Evolutionary conservation across 2,888 invertebrate genomes (phyloP), one percentile per base, ranked within the genome.

Genomic region (Pristionchus fissidentatus): DNA sequence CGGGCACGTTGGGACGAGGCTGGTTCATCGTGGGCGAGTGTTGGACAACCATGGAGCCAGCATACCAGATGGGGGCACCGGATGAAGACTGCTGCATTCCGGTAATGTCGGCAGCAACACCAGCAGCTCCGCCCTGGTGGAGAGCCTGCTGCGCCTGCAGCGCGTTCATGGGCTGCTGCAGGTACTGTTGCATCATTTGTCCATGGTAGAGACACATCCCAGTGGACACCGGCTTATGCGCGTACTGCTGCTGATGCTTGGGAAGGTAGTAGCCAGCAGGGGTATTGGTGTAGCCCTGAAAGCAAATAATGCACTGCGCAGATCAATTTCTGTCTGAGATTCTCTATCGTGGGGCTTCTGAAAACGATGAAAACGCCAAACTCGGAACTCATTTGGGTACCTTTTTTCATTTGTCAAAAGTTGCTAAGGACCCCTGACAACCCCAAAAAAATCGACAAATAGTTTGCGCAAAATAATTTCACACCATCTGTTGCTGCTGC

Each of bases 71-170:
- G 13, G n/a, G 70, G 70, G 41, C 26, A 22, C 35, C 38, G 1
- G n/a, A 10, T 41, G 70, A 35, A 13, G 60, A 0, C 32, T 60
- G 62, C 26, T 70, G 70, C 26, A 35, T 41, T 70, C 70, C 70
- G 15, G 41, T 41, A 38, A 70, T 70, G 41, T 41, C 66, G 5
- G 62, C 0, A 0, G 73, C 73, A 32, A 19, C 32, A 22, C 46
- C 46, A 29, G 46, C 75, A 26, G 26, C 73, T 75, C 46, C 46
- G 13, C 29, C 49, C 29, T 75, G 70, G 26, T 70, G 70, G 8
- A 70, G 26, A 41, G 70, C 7, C 22, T 35, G 49, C 41, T 35
- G 75, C 22, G 75, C 75, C 49, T 75, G 75, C 49, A 52, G 32
- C 49, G 32, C 75, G 32, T 46, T 41, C 43, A 49, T 19, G 75